These are phyloP conservation scores for Acrocephalus kingi DNA, from an alignment of 2,113 vertebrate species.

Conservation along the genomic window DNA sequence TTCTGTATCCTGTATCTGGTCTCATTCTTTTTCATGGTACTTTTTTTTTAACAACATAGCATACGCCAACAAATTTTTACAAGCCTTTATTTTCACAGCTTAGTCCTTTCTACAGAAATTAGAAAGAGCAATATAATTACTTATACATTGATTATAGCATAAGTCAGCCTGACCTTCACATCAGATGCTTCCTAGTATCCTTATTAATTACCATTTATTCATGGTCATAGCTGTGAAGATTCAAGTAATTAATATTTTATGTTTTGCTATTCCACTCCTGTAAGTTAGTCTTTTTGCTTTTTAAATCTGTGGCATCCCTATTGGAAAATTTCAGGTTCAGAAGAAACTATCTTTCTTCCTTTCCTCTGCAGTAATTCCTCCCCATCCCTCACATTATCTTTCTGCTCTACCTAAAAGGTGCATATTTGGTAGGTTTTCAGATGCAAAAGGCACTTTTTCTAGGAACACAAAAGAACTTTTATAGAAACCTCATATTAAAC, in stretches of 20 bases:
- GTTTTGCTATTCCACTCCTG: not conserved
- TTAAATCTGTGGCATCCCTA: not conserved
- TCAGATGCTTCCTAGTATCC: not conserved
- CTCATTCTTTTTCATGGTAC: not conserved
- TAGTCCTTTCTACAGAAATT: not conserved
- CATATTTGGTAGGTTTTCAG: not conserved
- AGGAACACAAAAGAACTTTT: not conserved
- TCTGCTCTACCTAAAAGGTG: not conserved
- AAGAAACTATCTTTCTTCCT: not conserved
- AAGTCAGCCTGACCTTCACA: not conserved
- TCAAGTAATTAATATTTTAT: not conserved
- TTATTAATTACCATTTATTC: slow-evolving; percentile 1
- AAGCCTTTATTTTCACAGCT: not conserved
- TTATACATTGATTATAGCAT: not conserved
- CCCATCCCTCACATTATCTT: not conserved
- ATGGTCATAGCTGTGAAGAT: not conserved
- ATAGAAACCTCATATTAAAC: not conserved
- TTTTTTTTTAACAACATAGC: not conserved
- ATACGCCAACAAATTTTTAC: not conserved
- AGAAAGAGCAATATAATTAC: not conserved
- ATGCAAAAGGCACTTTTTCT: not conserved
- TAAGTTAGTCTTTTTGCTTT: not conserved
- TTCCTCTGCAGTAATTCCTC: not conserved
- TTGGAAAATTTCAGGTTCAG: not conserved
- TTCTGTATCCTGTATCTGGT: not conserved